phyloP scores from a whole-genome alignment of 2,888 invertebrate species.

The Gibbula magus region DNA sequence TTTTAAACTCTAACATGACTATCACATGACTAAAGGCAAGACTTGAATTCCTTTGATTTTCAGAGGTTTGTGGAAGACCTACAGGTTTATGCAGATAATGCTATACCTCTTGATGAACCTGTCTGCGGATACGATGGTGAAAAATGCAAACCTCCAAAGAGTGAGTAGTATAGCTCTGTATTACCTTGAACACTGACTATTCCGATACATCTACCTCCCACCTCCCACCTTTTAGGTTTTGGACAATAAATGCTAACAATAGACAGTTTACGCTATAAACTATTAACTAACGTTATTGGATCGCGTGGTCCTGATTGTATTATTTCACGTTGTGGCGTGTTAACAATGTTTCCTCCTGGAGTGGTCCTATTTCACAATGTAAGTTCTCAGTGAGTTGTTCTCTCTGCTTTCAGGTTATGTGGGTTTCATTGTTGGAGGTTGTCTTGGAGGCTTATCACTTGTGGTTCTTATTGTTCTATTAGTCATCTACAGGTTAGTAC shows the following conservation, averaged over 20 bases:
- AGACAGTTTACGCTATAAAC: neutral
- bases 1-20: too few relatives aligned
- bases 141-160: conserved; percentile 79
- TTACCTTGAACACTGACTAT: too few relatives aligned
- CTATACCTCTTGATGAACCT: conserved; percentile 85
- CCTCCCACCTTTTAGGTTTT: neutral
- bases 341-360: neutral
- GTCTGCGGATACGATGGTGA: conserved; percentile 88
- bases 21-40: too few relatives aligned
- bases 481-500: conserved; percentile 81
- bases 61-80: conserved; percentile 38
- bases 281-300: neutral
- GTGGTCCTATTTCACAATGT: too few relatives aligned
- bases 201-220: too few relatives aligned
- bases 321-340: neutral
- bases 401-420: conserved; percentile 34
- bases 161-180: conserved; percentile 70
- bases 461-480: conserved; percentile 82
- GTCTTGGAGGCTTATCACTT: conserved; percentile 81
- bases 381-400: neutral
- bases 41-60: neutral
- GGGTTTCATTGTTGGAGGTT: conserved; percentile 77
- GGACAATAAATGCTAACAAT: neutral
- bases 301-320: neutral
- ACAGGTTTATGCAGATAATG: conserved; percentile 76